phyloP scores from a whole-genome alignment of 2,888 invertebrate species.

The Acheta domesticus region DNA sequence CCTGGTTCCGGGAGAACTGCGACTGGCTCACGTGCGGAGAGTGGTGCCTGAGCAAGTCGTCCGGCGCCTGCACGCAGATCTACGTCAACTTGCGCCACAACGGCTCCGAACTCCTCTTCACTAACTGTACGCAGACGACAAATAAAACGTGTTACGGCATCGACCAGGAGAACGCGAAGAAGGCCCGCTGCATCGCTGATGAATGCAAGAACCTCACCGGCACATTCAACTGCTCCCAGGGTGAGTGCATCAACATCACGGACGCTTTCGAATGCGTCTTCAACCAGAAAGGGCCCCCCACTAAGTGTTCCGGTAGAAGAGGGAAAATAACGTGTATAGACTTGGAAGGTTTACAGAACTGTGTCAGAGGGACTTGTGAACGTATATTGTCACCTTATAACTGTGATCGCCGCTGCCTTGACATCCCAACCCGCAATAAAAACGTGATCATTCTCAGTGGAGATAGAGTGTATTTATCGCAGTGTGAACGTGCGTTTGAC shows the following conservation, averaged over 20 bases:
- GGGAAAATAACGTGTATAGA: slow-evolving; percentile 88
- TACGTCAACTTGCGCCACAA: slow-evolving; percentile 82
- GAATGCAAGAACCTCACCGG: slow-evolving; percentile 85
- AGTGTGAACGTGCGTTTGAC: slow-evolving; percentile 70
- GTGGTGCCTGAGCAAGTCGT: slow-evolving; percentile 89
- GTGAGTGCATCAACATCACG: slow-evolving; percentile 82
- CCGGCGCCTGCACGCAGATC: slow-evolving; percentile 85
- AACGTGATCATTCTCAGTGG: slow-evolving; percentile 85
- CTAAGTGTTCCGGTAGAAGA: slow-evolving; percentile 80
- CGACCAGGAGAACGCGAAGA: slow-evolving; percentile 82
- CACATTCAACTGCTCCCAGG: slow-evolving; percentile 82
- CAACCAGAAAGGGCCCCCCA: slow-evolving; percentile 75
- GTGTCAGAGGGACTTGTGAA: slow-evolving; percentile 78
- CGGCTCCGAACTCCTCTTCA: slow-evolving; percentile 73
- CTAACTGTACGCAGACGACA: slow-evolving; percentile 82
- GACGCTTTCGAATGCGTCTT: slow-evolving; percentile 86
- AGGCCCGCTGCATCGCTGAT: slow-evolving; percentile 81
- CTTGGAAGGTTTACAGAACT: slow-evolving; percentile 78
- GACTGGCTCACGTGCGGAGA: slow-evolving; percentile 91
- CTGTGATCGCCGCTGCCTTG: slow-evolving; percentile 83
- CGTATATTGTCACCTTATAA: slow-evolving; percentile 82
- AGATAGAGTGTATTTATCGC: slow-evolving; percentile 82
- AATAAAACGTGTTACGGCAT: slow-evolving; percentile 88
- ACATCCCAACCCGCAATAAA: slow-evolving; percentile 84
- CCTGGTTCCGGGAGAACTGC: slow-evolving; percentile 77